Base-by-base conservation (phyloP, 2,888 invertebrate genomes). In the Harpalus rubripes region DNA sequence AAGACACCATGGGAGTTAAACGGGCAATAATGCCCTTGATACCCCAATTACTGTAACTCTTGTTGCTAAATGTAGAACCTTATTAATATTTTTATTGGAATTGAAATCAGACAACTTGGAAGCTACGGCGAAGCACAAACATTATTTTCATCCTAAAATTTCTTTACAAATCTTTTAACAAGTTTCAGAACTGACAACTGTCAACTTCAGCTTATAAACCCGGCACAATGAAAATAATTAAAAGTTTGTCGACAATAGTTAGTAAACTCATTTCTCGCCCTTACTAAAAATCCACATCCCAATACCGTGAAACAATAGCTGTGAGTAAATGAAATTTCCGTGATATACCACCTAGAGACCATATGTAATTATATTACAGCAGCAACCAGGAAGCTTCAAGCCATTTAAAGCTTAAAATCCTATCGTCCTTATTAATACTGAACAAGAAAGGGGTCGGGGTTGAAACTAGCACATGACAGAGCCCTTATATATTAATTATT, bases 361-460 rank as follows among this genome's bases (percentile, higher is more conserved):
- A 63, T 63, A 22, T 26, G 63, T 68, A 68, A 68, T 68, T 39
- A 39, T 39, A 68, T 68, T 68, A 68, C 68, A 63, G 12, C 12
- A 63, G 63, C 6, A 8, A 8, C 16, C 16, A 59, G 8, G 26
- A 22, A 22, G 39, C 26, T 8, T 68, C 44, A 58, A 32, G 56
- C 78, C 18, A 56, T 78, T 78, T 78, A 78, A 58, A 52, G 78
- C 78, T 78, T 78, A 78, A 78, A 78, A 78, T 78, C 78, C 78
- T 78, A 78, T 78, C 78, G 58, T 22, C 56, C 78, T 78, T 78
- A 78, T 78, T 78, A 78, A 78, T 78, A 78, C 78, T 68, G 78
- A 78, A 58, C 76, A 78, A 78, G 52, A 52, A 22, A 26, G 3
- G 32, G 52, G 32, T 68, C 7, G 56, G 32, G 52, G 32, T 39